Evolutionary conservation across 2,888 invertebrate species (phyloP), one percentile per base, ranked within the genome.

Genomic region (Koerneria pararmatus): DNA sequence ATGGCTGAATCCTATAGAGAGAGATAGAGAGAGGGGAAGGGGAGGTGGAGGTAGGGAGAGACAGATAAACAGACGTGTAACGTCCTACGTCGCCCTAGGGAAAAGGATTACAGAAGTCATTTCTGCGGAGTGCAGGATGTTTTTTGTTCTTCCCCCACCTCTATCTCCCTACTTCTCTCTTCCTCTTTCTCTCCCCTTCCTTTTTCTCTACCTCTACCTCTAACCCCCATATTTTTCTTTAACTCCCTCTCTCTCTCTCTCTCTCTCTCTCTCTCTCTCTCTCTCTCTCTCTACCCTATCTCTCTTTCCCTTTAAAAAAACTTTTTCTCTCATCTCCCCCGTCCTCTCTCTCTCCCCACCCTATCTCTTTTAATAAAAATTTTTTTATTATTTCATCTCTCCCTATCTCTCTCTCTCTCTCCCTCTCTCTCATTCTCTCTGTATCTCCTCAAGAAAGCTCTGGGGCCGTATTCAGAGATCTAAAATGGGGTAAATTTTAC

Each of bases 221-320:
- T 19, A 19, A 24, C 57, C 32, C 22, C 32, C 29, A 31, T 34
- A 31, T 22, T 57, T 19, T 57, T 34, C 19, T 1, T 57, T 19
- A 31, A 19, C 34, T 57, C 29, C 32, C 29, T 1, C 29, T 32
- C 1, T 29, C 29, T 57, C 34, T 1, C 29, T 31, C 19, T 41
- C 41, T 41, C 41, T 41, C 41, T 41, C 41, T 41, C 41, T 41
- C 41, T 41, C 41, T 41, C 41, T 41, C 41, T 19, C 41, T 41
- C 41, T 41, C 41, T 41, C 19, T 41, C 41, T 41, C 41, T 41
- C 41, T 41, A 8, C 19, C 41, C 19, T 19, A 11, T 19, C 8
- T 19, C 19, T 19, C 19, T 19, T 41, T 19, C 19, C 41, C 41
- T 19, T 41, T 19, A 8, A 11, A 11, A 8, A 11, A 8, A 11